Evolutionary conservation across 2,797 vertebrate species (phyloP).

Genomic region (Taeniopygia guttata): DNA sequence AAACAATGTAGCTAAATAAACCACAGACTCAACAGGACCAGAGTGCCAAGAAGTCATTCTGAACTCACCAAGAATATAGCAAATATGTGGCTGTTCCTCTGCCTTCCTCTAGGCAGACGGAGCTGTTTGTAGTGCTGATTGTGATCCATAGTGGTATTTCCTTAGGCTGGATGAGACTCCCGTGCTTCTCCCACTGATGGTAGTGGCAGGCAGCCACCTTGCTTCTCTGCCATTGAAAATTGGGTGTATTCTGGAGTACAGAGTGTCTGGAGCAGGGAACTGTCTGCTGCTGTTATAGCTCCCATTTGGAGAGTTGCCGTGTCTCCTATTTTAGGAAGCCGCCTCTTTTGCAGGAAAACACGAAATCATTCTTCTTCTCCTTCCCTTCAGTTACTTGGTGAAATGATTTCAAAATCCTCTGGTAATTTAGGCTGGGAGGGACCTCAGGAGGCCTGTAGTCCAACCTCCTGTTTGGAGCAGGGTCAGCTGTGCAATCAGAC

Average conservation of each 20-base stretch:
- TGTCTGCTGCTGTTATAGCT: background rate
- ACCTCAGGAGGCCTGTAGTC: background rate
- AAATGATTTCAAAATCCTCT: background rate
- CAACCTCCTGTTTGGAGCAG: background rate
- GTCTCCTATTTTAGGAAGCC: background rate
- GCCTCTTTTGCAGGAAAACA: background rate
- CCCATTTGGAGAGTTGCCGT: background rate
- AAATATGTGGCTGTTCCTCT: background rate
- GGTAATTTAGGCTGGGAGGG: background rate
- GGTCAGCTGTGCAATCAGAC: background rate
- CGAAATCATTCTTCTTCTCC: background rate
- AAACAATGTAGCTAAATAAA: background rate
- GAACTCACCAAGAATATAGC: background rate
- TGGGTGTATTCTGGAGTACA: background rate
- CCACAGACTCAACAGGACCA: background rate
- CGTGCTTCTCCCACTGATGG: background rate
- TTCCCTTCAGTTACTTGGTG: background rate
- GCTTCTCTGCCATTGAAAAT: background rate
- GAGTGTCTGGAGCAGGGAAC: slow-evolving; percentile 19
- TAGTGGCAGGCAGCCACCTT: slow-evolving; percentile 20
- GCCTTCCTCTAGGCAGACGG: background rate
- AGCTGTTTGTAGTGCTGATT: background rate
- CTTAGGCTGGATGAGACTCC: background rate
- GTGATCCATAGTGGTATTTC: background rate
- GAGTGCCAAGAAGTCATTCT: background rate